Evolutionary conservation across 2,113 vertebrate species (phyloP), one percentile per base, ranked within the genome.

Genomic region (Tychaedon coryphoeus): DNA sequence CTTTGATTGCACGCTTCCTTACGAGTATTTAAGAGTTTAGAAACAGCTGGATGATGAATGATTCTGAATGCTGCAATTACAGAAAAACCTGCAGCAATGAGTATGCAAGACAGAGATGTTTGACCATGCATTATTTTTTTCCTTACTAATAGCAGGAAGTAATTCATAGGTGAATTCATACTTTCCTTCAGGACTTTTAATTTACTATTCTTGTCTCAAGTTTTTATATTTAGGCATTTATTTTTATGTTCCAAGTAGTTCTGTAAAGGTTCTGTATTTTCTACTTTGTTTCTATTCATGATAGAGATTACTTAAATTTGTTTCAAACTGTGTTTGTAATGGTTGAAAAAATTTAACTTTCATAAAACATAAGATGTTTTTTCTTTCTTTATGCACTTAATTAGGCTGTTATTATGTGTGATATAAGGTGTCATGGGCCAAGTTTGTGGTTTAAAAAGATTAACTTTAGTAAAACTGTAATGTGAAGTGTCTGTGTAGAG

Each of bases 391-490:
- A 23, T 87, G 45, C 3, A 5, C 9, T 78, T 19, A 18, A 10
- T 19, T 20, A 40, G 20, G 2, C 26, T 60, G 11, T 48, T 85
- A 72, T 14, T 54, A 22, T 28, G 6, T 31, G 36, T 48, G 20
- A 36, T 56, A 8, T 11, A n/a, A 50, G 18, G 42, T 77, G 25
- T 5, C 60, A 19, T 14, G 92, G 60, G 76, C 38, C 64, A 89
- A 66, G 47, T 92, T 51, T 90, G 54, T 70, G 45, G 45, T 91
- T 95, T 89, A 50, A 22, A 80, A 77, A 79, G 53, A 58, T 85
- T 88, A 92, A 66, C 69, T 97, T 75, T 23, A 75, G 60, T 42
- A 84, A 64, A 93, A 61, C 33, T 10, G 6, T 88, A 66, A 78
- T 58, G 34, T 74, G 82, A 92, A 79, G 25, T 80, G 77, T 58